Evolutionary conservation across 2,888 invertebrate species (phyloP).

Genomic region (Dicranocentrus wangi): DNA sequence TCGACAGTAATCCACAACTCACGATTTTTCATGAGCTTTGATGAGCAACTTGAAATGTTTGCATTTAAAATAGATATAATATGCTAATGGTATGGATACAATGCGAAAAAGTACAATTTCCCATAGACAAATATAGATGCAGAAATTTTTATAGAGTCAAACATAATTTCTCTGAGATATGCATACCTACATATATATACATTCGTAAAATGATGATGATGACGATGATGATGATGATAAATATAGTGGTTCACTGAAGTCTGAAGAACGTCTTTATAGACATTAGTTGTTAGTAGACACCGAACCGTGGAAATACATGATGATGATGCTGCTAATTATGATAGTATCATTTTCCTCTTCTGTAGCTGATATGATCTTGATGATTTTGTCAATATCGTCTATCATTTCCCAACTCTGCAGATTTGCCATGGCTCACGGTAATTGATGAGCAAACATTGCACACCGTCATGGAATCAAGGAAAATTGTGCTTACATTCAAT

Average conservation of each 20-base stretch:
- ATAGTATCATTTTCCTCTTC: not conserved
- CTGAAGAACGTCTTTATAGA: not conserved
- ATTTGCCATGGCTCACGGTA: too few species aligned
- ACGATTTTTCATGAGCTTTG: constrained; percentile 44
- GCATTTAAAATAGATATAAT: not conserved
- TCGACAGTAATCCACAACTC: constrained; percentile 40
- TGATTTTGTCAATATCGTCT: too few species aligned
- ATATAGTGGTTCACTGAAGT: too few species aligned
- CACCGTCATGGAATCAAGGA: not conserved
- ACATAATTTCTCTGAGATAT: not conserved
- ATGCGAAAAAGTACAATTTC: not conserved
- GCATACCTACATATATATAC: not conserved
- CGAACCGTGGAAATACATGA: constrained; percentile 5
- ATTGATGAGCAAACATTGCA: not conserved
- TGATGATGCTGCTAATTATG: constrained; percentile 11
- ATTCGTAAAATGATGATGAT: not conserved
- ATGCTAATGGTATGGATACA: too few species aligned
- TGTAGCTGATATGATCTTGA: too few species aligned
- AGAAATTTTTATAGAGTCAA: not conserved
- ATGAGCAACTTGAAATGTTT: constrained; percentile 18
- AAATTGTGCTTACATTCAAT: not conserved
- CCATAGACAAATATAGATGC: not conserved
- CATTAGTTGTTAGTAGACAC: not conserved
- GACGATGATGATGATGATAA: not conserved
- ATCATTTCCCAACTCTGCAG: too few species aligned